These are phyloP conservation scores for Bufotes viridis DNA, from an alignment of 2,797 vertebrate genomes.

Conservation along the genomic window DNA sequence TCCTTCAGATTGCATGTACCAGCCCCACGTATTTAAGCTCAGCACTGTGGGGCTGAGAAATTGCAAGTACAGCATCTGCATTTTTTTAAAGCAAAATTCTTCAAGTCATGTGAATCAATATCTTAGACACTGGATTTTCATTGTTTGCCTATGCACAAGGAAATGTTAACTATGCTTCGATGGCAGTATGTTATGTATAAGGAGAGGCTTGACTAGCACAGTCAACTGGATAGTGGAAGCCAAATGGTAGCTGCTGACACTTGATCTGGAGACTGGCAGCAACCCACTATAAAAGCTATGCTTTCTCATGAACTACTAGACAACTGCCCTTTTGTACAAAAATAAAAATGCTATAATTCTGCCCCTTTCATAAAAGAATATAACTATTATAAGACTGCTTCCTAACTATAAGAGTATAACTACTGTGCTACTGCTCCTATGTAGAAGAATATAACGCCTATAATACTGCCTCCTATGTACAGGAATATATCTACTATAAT, in stretches of 20 bases:
- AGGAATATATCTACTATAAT: slow-evolving; percentile 4
- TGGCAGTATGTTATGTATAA: no score
- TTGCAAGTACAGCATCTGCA: no score
- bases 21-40: neutral
- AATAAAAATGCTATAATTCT: neutral
- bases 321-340: neutral
- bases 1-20: neutral
- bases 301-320: neutral
- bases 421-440: neutral
- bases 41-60: neutral
- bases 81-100: neutral
- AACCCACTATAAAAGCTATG: neutral
- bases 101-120: neutral
- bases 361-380: no score
- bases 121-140: neutral
- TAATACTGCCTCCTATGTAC: neutral
- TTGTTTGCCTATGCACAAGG: neutral
- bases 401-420: neutral
- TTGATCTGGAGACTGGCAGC: neutral
- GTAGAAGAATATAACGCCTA: neutral
- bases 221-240: neutral
- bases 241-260: neutral
- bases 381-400: neutral
- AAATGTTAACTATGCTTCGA: neutral
- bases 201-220: neutral